Percentiles rank a stretch among this genome's conserved stretches.
These are phyloP conservation scores for Halichoeres trimaculatus DNA, from an alignment of 2,113 vertebrate genomes.

Conservation along the genomic window DNA sequence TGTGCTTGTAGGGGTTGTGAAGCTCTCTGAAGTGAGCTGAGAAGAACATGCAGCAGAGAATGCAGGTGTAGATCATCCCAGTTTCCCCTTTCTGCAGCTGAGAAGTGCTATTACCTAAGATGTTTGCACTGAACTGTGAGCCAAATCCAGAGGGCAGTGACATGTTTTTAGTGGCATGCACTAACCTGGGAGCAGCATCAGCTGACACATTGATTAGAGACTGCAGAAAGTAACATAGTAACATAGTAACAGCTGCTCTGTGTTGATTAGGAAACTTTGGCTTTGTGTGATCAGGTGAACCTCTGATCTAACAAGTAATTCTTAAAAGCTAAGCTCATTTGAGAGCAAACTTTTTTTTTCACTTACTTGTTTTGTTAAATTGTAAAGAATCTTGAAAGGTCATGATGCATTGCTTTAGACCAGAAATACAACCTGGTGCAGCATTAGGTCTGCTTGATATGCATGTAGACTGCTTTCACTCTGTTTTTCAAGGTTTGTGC, in stretches of 20 bases:
- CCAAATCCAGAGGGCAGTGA: neutral
- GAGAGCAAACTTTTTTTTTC: too few species aligned
- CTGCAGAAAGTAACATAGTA: constrained; percentile 22
- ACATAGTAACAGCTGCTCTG: constrained; percentile 52
- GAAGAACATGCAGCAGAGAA: constrained; percentile 4
- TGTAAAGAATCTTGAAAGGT: too few species aligned
- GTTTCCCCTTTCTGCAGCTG: neutral
- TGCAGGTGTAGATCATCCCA: neutral
- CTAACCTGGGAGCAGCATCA: neutral
- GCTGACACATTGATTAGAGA: constrained; percentile 29
- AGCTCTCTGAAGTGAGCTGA: too few species aligned
- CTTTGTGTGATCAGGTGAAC: constrained; percentile 24
- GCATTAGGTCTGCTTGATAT: too few species aligned
- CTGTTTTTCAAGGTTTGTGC: too few species aligned
- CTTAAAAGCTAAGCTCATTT: too few species aligned
- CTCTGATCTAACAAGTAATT: neutral
- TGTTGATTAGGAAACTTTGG: constrained; percentile 36
- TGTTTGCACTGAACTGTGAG: neutral
- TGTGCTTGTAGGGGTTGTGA: neutral
- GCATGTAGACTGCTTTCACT: too few species aligned
- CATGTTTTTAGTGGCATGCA: constrained; percentile 12
- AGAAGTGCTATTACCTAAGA: neutral
- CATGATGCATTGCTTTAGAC: too few species aligned
- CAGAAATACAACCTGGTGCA: too few species aligned
- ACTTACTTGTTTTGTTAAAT: too few species aligned